These are phyloP conservation scores for Pseudomugil gertrudae DNA, from an alignment of 2,797 vertebrate genomes.

Conservation along the genomic window DNA sequence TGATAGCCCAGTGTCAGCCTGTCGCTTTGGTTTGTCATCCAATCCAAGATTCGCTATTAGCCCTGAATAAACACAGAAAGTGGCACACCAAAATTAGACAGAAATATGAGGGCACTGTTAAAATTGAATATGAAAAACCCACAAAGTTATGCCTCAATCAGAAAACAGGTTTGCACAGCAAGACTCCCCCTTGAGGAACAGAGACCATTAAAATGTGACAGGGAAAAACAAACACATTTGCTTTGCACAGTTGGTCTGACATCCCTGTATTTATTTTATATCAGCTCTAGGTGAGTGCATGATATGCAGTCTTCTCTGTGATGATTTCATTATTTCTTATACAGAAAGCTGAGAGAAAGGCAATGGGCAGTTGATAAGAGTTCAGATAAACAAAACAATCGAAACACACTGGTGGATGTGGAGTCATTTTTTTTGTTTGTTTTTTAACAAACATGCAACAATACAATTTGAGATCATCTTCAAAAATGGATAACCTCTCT, in stretches of 20 bases:
- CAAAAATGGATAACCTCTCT: neutral
- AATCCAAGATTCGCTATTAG: constrained; percentile 73
- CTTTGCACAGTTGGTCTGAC: constrained; percentile 71
- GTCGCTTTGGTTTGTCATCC: constrained; percentile 68
- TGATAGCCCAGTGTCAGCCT: constrained; percentile 68
- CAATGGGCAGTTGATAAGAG: constrained; percentile 34
- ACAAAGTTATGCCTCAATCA: constrained; percentile 64
- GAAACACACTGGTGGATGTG: constrained; percentile 9
- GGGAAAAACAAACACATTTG: constrained; percentile 74
- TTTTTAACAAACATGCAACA: no score
- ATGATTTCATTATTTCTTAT: constrained; percentile 50
- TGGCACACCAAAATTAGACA: constrained; percentile 70
- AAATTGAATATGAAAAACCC: constrained; percentile 57
- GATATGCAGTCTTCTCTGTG: constrained; percentile 55
- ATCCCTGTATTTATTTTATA: constrained; percentile 63
- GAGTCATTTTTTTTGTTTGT: neutral
- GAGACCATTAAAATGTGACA: constrained; percentile 75
- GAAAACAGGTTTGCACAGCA: constrained; percentile 64
- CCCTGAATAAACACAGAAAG: constrained; percentile 71
- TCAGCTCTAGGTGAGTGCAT: constrained; percentile 58
- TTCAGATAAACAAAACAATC: constrained; percentile 29
- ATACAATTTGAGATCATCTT: constrained; percentile 5
- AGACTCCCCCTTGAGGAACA: constrained; percentile 53
- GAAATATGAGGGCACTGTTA: constrained; percentile 67
- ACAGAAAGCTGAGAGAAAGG: constrained; percentile 30